These are phyloP conservation scores for Hybos culiciformis DNA, from an alignment of 2,888 invertebrate species.

Conservation along the genomic window DNA sequence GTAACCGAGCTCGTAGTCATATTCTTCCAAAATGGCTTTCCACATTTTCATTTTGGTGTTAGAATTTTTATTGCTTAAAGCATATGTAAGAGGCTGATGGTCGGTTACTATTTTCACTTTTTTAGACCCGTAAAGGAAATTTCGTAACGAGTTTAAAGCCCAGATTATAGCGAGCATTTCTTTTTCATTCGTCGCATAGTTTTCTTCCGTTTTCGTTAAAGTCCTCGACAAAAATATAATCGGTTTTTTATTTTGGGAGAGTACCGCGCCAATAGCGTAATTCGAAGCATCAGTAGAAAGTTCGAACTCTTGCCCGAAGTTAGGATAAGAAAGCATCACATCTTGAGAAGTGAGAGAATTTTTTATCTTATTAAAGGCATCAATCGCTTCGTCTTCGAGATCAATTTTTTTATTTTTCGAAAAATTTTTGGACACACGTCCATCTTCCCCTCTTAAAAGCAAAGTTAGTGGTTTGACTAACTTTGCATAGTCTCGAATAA, in stretches of 20 bases:
- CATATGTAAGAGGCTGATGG: constrained; percentile 10
- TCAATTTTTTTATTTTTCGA: too few relatives aligned
- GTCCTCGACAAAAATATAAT: constrained; percentile 21
- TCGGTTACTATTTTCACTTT: constrained; percentile 14
- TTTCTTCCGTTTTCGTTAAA: constrained; percentile 13
- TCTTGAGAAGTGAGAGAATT: too few relatives aligned
- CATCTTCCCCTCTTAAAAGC: too few relatives aligned
- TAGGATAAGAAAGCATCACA: too few relatives aligned
- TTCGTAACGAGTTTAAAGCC: constrained; percentile 23
- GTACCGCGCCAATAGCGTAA: constrained; percentile 6
- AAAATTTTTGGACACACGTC: too few relatives aligned
- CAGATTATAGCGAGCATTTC: constrained; percentile 23
- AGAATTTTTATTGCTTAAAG: constrained; percentile 5
- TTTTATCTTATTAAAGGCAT: too few relatives aligned
- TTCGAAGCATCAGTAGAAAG: constrained; percentile 7
- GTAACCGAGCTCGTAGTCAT: background rate
- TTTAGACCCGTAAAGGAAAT: constrained; percentile 23
- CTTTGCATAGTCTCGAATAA: too few relatives aligned
- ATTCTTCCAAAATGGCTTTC: constrained; percentile 4
- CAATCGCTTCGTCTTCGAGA: too few relatives aligned
- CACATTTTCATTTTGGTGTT: constrained; percentile 14
- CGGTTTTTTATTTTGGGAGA: constrained; percentile 16
- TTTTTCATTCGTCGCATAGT: constrained; percentile 21
- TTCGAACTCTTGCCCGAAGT: too few relatives aligned
- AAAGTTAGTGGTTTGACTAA: too few relatives aligned